A percentile compares a stretch with the other conserved stretches of the same genome.
These are phyloP conservation scores for Watersipora subatra DNA, from an alignment of 1,140 invertebrate genomes.

Conservation along the genomic window DNA sequence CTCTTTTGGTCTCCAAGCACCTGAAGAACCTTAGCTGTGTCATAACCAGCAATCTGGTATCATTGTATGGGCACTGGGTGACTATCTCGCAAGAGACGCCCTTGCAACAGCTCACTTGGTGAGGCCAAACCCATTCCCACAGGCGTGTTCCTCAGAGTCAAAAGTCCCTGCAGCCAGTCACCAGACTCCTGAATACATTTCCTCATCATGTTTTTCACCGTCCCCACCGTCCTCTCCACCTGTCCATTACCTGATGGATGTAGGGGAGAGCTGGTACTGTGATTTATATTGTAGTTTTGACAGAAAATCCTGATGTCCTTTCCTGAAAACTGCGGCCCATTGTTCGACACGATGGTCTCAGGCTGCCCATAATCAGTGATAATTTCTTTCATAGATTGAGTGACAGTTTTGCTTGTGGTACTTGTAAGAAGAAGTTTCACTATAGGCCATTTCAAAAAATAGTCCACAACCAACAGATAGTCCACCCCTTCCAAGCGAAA, in stretches of 20 bases:
- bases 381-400: conserved; percentile 11
- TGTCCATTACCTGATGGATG: conserved; percentile 15
- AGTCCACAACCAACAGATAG: conserved; percentile 14
- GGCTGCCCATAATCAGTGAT: conserved; percentile 18
- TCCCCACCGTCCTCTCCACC: no score
- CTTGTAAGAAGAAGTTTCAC: no score
- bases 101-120: conserved; percentile 14
- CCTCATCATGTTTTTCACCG: conserved; percentile 14
- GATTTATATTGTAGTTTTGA: conserved; percentile 31
- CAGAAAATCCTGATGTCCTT: conserved; percentile 34
- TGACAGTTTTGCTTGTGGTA: no score
- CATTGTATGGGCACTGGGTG: no score
- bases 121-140: no score
- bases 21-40: no score
- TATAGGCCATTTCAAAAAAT: conserved; percentile 7
- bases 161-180: conserved; percentile 14
- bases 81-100: no score
- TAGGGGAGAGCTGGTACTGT: conserved; percentile 30
- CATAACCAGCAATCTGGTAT: no score
- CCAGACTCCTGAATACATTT: conserved; percentile 9
- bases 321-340: conserved; percentile 34
- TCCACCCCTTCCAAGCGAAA: no score
- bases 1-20: no score
- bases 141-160: no score
- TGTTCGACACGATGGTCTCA: conserved; percentile 17